Evolutionary conservation across 2,888 invertebrate genomes (phyloP).

Genomic region (Torymus tubicola): DNA sequence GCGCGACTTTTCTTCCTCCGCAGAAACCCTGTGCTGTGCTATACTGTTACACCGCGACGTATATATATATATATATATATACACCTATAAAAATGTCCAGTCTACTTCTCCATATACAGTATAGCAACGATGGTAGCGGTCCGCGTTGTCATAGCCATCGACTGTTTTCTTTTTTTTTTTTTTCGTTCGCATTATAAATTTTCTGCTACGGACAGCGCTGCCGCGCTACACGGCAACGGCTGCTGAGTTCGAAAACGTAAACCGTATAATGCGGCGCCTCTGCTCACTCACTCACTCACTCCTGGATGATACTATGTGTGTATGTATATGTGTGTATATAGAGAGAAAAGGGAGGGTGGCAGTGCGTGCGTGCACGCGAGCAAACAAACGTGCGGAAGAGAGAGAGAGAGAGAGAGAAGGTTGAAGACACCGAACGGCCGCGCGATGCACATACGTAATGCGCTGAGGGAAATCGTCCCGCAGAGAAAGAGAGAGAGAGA

Average conservation of each 20-base stretch:
- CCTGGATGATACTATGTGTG: neutral
- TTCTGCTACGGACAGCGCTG: constrained; percentile 69
- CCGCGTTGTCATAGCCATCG: constrained; percentile 55
- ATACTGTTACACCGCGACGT: too few species aligned
- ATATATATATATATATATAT: constrained; percentile 17
- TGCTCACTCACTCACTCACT: constrained; percentile 8
- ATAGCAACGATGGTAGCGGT: neutral
- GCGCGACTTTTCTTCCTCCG: constrained; percentile 26
- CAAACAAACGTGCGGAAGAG: neutral
- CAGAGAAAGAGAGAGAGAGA: too few species aligned
- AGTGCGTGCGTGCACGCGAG: neutral
- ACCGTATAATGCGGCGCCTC: constrained; percentile 47
- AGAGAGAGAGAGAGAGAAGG: too few species aligned
- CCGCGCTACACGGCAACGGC: constrained; percentile 34
- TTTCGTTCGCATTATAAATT: constrained; percentile 70
- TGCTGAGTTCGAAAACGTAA: constrained; percentile 46
- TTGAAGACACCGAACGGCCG: neutral
- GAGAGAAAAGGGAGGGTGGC: constrained; percentile 17
- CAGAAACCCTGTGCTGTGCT: too few species aligned
- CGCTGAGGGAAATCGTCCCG: neutral
- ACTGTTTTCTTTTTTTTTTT: constrained; percentile 65
- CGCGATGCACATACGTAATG: constrained; percentile 19
- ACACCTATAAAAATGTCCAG: neutral
- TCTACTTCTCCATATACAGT: too few species aligned
- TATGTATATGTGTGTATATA: neutral